Base-by-base conservation (phyloP, 2,888 invertebrate species). In the Lucinisca nassula region DNA sequence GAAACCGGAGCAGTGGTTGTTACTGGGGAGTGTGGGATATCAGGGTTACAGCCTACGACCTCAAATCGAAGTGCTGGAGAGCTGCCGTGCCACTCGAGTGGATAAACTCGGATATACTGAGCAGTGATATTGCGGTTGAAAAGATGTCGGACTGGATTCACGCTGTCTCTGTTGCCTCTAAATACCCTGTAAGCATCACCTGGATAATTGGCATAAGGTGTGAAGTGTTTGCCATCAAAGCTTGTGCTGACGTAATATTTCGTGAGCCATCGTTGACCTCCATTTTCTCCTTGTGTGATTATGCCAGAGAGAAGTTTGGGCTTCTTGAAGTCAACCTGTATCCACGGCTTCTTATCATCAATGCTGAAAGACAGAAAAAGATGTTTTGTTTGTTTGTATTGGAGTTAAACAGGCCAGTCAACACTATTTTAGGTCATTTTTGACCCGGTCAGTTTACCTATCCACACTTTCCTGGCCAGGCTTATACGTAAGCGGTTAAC, bases 91-190 rank as follows among this genome's bases (percentile, higher is more conserved):
- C 91, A 90, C 0, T 82, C 82, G 3, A 90, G 76, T 1, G 94
- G 94, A 61, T 93, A 91, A 35, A 95, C 86, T 32, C 93, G 90
- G 38, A 95, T 90, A 75, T 90, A 92, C 78, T 91, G 93, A 0
- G 93, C 92, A 14, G 92, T 89, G 55, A 94, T 83, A 84, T 94
- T 92, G 32, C 95, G 90, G 85, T 93, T 94, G 84, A 95, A 94
- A 21, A 94, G 85, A 32, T 92, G 92, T 51, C 93, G 91, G 0
- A 92, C 90, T 1, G 92, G 91, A 10, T 92, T 91, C 51, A 70
- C 78, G 32, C 80, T 84, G 74, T 94, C 92, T 0, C 78, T 85
- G 85, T 95, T 95, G 6, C 90, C 94, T 17, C 24, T 85, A 84
- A 93, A 94, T 0, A 87, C 49, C 32, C 89, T 91, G 35, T 85